Evolutionary conservation across 2,888 invertebrate species (phyloP), one percentile per base, ranked within the genome.

Genomic region (Cremastobaeus sp.): DNA sequence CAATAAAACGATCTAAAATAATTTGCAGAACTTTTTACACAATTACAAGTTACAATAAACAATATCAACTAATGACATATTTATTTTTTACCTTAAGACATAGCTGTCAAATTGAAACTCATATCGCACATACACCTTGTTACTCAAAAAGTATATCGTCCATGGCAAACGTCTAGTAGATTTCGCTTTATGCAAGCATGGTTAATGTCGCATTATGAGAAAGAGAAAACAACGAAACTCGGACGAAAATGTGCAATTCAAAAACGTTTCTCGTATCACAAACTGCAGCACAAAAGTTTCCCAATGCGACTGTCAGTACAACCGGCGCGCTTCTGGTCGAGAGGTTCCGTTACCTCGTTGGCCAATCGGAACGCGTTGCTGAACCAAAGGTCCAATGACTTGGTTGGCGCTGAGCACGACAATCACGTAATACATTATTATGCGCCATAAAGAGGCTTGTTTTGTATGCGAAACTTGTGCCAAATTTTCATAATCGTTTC

Each of bases 301-400:
- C 18, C 47, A 18, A 17, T 54, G 54, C 47, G 55, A 69, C 69
- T 69, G 69, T 54, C 69, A 69, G 69, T 20, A 45, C 21, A 18
- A 55, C 60, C 50, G 55, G 69, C 69, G 60, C 47, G 69, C 69
- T 62, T 69, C 69, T 69, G 69, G 60, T 52, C 43, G 47, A 60
- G 48, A 69, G 18, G 41, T 69, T 60, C 60, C 69, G 69, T 69
- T 69, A 69, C 14, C 37, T 52, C 48, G 28, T 62, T 69, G 69
- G 25, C 69, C 69, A 59, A 60, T 69, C 60, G 12, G 69, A 37
- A 50, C 37, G n/a, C 54, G 52, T 45, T 32, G 47, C 45, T 69
- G 60, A 12, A 37, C 37, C 35, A 60, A 52, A 37, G 32, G 59
- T 69, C 69, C 69, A 60, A 60, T 60, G 69, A 69, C 69, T 69